Evolutionary conservation across 2,888 invertebrate genomes (phyloP).

Genomic region (Rhopalosiphum nymphaeae): DNA sequence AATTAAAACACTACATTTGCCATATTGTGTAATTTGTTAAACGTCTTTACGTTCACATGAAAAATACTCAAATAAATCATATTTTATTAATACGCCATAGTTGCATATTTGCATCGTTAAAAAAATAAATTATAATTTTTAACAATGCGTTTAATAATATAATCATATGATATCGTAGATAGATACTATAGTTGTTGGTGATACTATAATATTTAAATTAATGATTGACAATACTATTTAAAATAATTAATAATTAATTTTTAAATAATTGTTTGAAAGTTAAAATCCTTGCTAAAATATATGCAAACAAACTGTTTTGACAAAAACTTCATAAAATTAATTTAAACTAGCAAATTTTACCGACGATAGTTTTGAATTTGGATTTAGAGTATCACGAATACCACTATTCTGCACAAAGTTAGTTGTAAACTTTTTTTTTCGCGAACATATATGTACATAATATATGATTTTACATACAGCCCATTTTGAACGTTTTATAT

Average conservation of each 20-base stretch:
- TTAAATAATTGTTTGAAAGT: not conserved
- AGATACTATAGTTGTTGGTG: no score
- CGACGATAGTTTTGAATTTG: not conserved
- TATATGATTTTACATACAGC: not conserved
- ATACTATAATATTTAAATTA: not conserved
- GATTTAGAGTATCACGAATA: not conserved
- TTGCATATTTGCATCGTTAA: not conserved
- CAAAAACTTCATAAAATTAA: not conserved
- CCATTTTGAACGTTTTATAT: constrained; percentile 29
- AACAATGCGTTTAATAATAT: not conserved
- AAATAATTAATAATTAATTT: no score
- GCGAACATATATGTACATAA: not conserved
- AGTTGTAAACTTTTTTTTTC: not conserved
- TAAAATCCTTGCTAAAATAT: not conserved
- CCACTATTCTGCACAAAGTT: not conserved
- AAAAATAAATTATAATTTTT: not conserved
- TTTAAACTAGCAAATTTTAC: not conserved
- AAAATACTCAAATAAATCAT: no score
- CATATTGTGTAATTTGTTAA: not conserved
- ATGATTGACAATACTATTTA: not conserved
- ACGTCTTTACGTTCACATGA: not conserved
- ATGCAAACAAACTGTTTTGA: not conserved
- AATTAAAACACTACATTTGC: not conserved
- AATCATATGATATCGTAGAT: not conserved
- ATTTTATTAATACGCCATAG: no score